Evolutionary conservation across 2,797 vertebrate species (phyloP), one percentile per base, ranked within the genome.

Genomic region (Scleropages formosus): DNA sequence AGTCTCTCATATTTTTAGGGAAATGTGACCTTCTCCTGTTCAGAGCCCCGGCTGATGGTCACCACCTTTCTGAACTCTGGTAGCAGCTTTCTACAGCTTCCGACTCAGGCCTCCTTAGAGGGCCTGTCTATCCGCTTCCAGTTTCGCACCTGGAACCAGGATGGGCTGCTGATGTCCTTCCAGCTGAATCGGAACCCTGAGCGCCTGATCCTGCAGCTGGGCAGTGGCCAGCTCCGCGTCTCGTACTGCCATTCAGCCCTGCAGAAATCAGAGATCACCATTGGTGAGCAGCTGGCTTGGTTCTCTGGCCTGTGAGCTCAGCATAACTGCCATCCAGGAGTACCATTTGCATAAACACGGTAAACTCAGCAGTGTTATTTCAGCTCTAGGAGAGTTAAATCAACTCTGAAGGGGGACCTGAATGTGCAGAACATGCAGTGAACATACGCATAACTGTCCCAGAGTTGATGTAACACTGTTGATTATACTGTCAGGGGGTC

Each of bases 21-120:
- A 18, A 95, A 95, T 0, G 94, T 95, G 80, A 95, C 92, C 49
- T 95, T 95, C 87, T 88, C 89, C 78, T 95, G 94, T 85, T 92
- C 92, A 1, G 91, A 94, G 77, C 88, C 91, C 58, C 90, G 86
- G 53, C 86, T 90, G 56, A 88, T 93, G 58, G 92, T 93, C 18
- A 89, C 92, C 81, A 94, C 93, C 64, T 95, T 95, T 80, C 72
- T 91, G 76, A 93, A 84, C 71, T 68, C 88, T 79, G 89, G 82
- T 47, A 86, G 79, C 81, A 94, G 93, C 82, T 95, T 91, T 77
- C 82, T 95, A 82, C 81, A 92, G 1, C 84, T 95, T 44, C 93
- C 93, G 0, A 92, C 91, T 27, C 89, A 86, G 15, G 82, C 91
- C 20, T 84, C 88, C 16, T 84, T 89, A 8, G 91, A 92, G 0